Conservation (phyloP, 2,888 invertebrate species). For the Acronicta alni region DNA sequence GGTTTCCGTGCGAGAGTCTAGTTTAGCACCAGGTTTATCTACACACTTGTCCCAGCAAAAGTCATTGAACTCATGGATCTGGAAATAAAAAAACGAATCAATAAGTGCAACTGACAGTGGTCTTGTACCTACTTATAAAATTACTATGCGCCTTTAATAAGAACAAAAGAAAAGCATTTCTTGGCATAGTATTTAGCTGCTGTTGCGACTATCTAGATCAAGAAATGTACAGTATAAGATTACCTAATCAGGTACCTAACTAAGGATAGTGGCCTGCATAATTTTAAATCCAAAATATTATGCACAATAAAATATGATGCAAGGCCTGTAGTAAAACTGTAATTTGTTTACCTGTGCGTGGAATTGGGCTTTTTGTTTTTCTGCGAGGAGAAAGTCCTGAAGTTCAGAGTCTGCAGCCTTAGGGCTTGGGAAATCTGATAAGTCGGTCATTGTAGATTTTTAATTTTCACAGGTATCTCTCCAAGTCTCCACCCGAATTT, state of each 20-base stretch:
- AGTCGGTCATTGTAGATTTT: constrained; percentile 71
- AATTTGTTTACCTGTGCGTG: constrained; percentile 93
- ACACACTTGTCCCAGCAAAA: constrained; percentile 99
- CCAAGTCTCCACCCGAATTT: constrained; percentile 5
- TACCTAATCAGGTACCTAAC: too few relatives aligned
- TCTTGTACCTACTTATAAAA: too few relatives aligned
- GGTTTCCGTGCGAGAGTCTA: constrained; percentile 96
- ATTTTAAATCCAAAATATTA: too few relatives aligned
- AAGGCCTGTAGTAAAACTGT: constrained; percentile 14
- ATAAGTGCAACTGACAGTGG: too few relatives aligned
- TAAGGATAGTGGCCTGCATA: too few relatives aligned
- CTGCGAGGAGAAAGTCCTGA: constrained; percentile 94
- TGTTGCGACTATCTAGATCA: too few relatives aligned
- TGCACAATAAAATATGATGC: constrained; percentile 23
- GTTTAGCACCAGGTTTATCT: constrained; percentile 95
- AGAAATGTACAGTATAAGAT: too few relatives aligned
- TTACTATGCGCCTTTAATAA: too few relatives aligned
- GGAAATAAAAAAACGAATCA: constrained; percentile 52
- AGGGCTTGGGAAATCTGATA: constrained; percentile 77
- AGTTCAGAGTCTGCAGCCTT: constrained; percentile 92
- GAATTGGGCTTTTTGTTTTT: constrained; percentile 96
- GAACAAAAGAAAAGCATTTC: too few relatives aligned
- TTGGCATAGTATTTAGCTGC: too few relatives aligned
- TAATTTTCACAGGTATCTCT: constrained; percentile 10
- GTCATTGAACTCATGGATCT: constrained; percentile 98